A percentile compares a stretch with the other conserved stretches of the same genome.
Evolutionary conservation across 2,888 invertebrate species (phyloP).

Genomic region (Ochlodes sylvanus): DNA sequence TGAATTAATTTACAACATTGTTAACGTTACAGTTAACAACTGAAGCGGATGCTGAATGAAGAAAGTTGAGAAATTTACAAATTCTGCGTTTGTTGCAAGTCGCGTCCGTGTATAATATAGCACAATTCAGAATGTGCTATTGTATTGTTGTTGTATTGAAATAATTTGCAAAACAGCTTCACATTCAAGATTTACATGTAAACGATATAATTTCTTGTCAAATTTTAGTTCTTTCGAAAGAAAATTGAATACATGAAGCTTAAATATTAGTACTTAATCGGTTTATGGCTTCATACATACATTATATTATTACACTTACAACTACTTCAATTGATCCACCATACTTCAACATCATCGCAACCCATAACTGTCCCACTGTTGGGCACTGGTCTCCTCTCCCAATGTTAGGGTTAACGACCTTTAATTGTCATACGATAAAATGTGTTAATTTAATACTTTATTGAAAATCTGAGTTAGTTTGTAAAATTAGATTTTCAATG

Average conservation of each 20-base stretch:
- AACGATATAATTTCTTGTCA: not conserved
- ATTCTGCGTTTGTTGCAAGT: constrained; percentile 23
- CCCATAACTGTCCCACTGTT: too few relatives aligned
- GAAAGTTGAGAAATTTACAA: constrained; percentile 53
- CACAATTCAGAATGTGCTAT: not conserved
- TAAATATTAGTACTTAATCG: too few relatives aligned
- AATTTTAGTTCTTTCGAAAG: too few relatives aligned
- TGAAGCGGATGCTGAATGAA: constrained; percentile 57
- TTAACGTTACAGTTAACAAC: constrained; percentile 44
- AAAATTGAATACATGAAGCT: too few relatives aligned
- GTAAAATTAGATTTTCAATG: too few relatives aligned
- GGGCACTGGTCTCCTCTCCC: too few relatives aligned
- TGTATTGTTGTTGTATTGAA: not conserved
- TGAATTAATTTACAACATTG: constrained; percentile 40
- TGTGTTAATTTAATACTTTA: not conserved
- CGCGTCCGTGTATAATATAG: not conserved
- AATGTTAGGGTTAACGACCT: not conserved
- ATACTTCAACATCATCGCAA: too few relatives aligned
- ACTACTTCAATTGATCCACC: too few relatives aligned
- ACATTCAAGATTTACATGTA: not conserved
- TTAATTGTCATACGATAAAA: not conserved
- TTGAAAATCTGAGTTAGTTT: too few relatives aligned
- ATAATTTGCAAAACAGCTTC: not conserved
- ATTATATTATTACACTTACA: not conserved
- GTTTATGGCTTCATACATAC: too few relatives aligned